Evolutionary conservation across 2,113 vertebrate species (phyloP).

Genomic region (Salvelinus alpinus): DNA sequence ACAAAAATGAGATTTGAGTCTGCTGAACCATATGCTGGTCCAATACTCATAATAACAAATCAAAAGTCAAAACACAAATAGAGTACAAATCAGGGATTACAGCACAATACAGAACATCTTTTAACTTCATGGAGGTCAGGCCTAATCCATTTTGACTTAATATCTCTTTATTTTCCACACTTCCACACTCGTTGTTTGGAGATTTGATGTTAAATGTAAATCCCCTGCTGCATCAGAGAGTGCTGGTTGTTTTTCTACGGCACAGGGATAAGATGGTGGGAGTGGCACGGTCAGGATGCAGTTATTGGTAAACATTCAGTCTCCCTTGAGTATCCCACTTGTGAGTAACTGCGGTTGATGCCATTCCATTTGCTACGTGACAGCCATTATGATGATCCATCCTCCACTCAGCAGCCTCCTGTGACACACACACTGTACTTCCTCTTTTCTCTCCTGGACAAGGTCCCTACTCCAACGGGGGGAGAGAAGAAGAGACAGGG

Average conservation of each 20-base stretch:
- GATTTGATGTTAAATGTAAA: constrained; percentile 22
- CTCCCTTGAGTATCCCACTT: too few species aligned
- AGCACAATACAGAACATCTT: constrained; percentile 32
- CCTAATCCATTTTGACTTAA: constrained; percentile 25
- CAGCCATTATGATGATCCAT: too few species aligned
- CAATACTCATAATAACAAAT: background rate
- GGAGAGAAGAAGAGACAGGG: background rate
- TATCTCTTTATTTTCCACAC: constrained; percentile 21
- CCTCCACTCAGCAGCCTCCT: too few species aligned
- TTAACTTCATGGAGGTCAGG: constrained; percentile 34
- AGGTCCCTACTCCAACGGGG: too few species aligned
- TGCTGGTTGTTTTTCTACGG: background rate
- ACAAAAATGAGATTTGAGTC: constrained; percentile 52
- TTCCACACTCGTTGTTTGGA: constrained; percentile 9
- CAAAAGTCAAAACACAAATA: constrained; percentile 30
- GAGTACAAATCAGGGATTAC: constrained; percentile 51
- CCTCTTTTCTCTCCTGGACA: background rate
- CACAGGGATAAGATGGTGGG: constrained; percentile 5
- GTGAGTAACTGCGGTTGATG: too few species aligned
- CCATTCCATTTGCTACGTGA: too few species aligned
- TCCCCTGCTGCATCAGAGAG: constrained; percentile 11
- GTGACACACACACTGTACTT: background rate
- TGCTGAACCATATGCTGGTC: constrained; percentile 13
- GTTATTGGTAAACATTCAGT: background rate
- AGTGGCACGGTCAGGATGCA: background rate